A percentile compares a stretch with the other conserved stretches of the same genome.
Conservation (phyloP, 2,797 vertebrate species). For the Chelon labrosus region DNA sequence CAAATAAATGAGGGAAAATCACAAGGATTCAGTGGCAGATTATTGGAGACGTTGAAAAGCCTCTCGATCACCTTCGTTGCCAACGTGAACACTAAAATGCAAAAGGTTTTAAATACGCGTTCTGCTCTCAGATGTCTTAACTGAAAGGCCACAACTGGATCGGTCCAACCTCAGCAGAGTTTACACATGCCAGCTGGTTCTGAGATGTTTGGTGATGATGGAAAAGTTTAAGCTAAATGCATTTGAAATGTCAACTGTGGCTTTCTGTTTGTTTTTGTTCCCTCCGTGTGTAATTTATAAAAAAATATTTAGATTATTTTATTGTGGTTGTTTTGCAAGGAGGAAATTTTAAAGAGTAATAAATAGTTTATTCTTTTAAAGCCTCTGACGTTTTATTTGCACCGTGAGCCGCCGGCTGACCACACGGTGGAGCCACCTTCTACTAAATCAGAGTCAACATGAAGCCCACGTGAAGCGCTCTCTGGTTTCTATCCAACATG, state of each 20-base stretch:
- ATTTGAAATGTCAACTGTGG: neutral
- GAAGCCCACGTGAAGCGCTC: neutral
- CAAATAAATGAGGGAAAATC: too few species aligned
- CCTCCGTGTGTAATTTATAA: conserved; percentile 63
- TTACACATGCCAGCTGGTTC: neutral
- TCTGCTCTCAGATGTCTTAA: neutral
- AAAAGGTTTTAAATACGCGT: conserved; percentile 4
- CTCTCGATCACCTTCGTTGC: conserved; percentile 6
- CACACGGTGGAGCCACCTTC: conserved; percentile 60
- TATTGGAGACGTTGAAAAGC: neutral
- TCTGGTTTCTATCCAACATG: too few species aligned
- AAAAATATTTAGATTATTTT: conserved; percentile 22
- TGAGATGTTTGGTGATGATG: neutral
- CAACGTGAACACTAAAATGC: conserved; percentile 51
- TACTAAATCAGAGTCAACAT: neutral
- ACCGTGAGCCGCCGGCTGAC: neutral
- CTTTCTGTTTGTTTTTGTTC: neutral
- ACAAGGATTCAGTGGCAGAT: too few species aligned
- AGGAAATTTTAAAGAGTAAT: neutral
- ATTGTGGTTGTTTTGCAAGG: conserved; percentile 10
- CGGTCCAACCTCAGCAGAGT: neutral
- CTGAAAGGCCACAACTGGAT: neutral
- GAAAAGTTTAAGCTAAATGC: too few species aligned
- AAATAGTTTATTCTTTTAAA: conserved; percentile 25
- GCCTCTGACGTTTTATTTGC: neutral